Evolutionary conservation across 2,113 vertebrate genomes (phyloP).

Genomic region (Poecilia latipinna): DNA sequence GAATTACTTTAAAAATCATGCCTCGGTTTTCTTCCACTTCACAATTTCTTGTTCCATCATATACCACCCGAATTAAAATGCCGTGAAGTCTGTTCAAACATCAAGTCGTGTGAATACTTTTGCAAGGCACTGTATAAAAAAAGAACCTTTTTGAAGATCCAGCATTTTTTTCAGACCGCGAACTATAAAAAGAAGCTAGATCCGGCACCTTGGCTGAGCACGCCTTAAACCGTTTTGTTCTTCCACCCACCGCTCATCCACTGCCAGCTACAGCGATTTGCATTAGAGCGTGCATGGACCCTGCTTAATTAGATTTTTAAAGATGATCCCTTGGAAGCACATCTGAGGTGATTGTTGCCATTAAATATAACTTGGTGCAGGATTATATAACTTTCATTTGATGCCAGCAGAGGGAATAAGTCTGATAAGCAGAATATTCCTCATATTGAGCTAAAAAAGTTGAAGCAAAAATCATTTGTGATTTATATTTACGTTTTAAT

Average conservation of each 20-base stretch:
- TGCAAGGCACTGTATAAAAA: not conserved
- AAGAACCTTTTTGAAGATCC: not conserved
- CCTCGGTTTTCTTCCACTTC: too few species aligned
- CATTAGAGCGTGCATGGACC: slow-evolving; percentile 41
- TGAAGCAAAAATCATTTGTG: not conserved
- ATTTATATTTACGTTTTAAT: slow-evolving; percentile 3
- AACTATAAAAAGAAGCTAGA: not conserved
- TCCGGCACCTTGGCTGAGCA: not conserved
- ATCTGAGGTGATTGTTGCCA: slow-evolving; percentile 53
- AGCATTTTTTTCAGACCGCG: not conserved
- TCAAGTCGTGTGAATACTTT: not conserved
- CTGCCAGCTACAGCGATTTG: slow-evolving; percentile 44
- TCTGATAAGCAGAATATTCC: not conserved
- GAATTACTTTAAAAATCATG: too few species aligned
- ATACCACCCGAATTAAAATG: not conserved
- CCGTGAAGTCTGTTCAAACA: not conserved
- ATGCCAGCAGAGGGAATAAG: slow-evolving; percentile 45
- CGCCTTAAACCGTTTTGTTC: slow-evolving; percentile 32
- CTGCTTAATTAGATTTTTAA: slow-evolving; percentile 69
- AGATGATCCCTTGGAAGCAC: slow-evolving; percentile 62
- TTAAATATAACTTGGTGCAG: slow-evolving; percentile 68
- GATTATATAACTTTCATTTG: slow-evolving; percentile 57
- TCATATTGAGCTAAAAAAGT: slow-evolving; percentile 9
- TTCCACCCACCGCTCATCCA: slow-evolving; percentile 52
- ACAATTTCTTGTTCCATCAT: not conserved